Base-by-base conservation (phyloP, 2,797 vertebrate genomes). In the Neopelma chrysocephalum region DNA sequence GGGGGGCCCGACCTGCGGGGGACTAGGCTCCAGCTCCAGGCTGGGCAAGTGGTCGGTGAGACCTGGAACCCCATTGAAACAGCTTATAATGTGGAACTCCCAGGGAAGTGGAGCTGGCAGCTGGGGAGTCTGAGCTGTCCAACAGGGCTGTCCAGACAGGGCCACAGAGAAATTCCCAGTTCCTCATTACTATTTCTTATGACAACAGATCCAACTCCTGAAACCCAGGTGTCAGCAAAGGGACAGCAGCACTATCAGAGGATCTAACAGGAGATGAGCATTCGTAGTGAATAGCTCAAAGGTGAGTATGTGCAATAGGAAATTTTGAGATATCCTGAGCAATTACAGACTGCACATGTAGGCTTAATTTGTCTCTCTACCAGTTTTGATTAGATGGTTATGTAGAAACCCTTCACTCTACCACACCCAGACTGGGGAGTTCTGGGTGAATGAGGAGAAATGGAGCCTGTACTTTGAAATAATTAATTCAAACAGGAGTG, bases 101-200 rank as follows among this genome's bases (percentile, higher is more conserved):
- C 20, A 12, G 31, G 10, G 20, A 53, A 54, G 12, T 1, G 27
- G 47, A 38, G 29, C 23, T 43, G 57, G 36, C n/a, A 27, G 34
- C 22, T 22, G 6, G 0, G n/a, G 5, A 18, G 10, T 29, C 32
- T 42, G 31, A 7, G n/a, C 32, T 6, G 3, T 4, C n/a, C 0
- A 0, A 0, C 23, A 2, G 0, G 13, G 4, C 57, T 68, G 27
- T 9, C 50, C 34, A 3, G 34, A 26, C 34, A 34, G 51, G 10
- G 21, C 18, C 19, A 14, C 1, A 1, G 4, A 22, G 57, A 32
- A 45, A 27, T 50, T 42, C 15, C 23, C 15, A 17, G 68, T 51
- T 73, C 34, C 20, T 65, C 45, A 2, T 36, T n/a, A 1, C 4
- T 60, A 0, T 36, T 91, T 68, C 22, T 48, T 19, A 6, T 0